Base-by-base conservation (phyloP, 2,888 invertebrate species). In the Catocala nupta region DNA sequence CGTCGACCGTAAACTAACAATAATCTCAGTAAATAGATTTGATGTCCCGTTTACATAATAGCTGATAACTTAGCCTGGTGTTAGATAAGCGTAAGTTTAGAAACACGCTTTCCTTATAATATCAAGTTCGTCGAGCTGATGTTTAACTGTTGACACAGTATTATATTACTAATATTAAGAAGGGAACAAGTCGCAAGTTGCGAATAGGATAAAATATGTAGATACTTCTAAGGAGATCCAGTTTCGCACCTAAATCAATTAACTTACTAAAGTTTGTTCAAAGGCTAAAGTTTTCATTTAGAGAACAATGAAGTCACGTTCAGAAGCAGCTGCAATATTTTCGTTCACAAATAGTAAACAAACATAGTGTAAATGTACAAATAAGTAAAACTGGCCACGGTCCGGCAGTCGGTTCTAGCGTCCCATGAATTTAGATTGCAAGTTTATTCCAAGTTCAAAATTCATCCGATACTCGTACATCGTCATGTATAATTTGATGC, bases 401-500 rank as follows among this genome's bases (percentile, higher is more conserved):
- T 81, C 83, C 81, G 73, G 75, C 71, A 64, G 76, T 78, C 72
- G 77, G 82, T 75, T 80, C 77, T 68, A 66, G 73, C 86, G 81
- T 81, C 83, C 88, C 84, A 91, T 92, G 91, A 92, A 92, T 92
- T 91, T 91, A 92, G 89, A 92, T 92, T 90, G 87, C 89, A 87
- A 87, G 90, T 90, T 92, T 90, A 91, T 89, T 86, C 85, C 86
- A 85, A 87, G 84, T 87, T 88, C 90, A 85, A 90, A 90, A 88
- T 90, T 89, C 87, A 87, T 84, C 81, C 82, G 78, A 85, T 88
- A 83, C 78, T 76, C 77, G 74, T 78, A 73, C 77, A 69, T 73
- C 55, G 75, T 68, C 71, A 73, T 72, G 75, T 77, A 69, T 80
- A 78, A 81, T 81, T 79, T 76, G 72, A 75, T 74, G 68, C 62